These are phyloP conservation scores for Rhea pennata DNA, from an alignment of 2,113 vertebrate genomes.

Conservation along the genomic window DNA sequence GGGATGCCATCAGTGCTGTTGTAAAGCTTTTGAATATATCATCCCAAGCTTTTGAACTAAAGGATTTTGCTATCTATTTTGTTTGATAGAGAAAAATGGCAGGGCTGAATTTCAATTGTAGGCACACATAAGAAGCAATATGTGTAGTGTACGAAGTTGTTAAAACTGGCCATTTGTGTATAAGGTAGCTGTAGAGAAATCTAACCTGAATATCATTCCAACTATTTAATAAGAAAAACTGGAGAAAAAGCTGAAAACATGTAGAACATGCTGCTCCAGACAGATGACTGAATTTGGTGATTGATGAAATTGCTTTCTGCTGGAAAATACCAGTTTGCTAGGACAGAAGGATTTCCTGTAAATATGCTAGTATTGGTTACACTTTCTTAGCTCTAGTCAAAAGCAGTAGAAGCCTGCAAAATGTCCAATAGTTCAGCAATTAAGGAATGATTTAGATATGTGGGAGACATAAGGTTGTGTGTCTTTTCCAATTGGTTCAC, in stretches of 20 bases:
- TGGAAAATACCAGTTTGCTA: not conserved
- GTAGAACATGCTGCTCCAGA: not conserved
- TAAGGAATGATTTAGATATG: not conserved
- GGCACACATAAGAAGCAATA: not conserved
- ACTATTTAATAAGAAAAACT: not conserved
- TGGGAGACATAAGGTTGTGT: not conserved
- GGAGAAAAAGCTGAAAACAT: not conserved
- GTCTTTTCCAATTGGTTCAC: not conserved
- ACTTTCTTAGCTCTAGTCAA: not conserved
- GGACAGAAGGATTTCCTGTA: not conserved
- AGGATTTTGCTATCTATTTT: not conserved
- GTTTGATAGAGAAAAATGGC: not conserved
- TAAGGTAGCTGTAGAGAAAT: not conserved
- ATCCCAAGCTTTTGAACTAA: not conserved
- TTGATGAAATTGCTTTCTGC: not conserved
- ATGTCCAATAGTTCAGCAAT: not conserved
- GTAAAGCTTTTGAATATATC: not conserved
- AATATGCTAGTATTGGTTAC: fast-evolving
- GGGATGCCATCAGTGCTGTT: not conserved
- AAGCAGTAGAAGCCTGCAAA: not conserved
- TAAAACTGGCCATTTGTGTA: fast-evolving
- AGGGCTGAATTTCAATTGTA: not conserved
- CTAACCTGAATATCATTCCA: not conserved
- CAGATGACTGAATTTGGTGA: not conserved
- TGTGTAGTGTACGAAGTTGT: not conserved